Evolutionary conservation across 2,888 invertebrate genomes (phyloP).

Genomic region (Mythimna loreyi): DNA sequence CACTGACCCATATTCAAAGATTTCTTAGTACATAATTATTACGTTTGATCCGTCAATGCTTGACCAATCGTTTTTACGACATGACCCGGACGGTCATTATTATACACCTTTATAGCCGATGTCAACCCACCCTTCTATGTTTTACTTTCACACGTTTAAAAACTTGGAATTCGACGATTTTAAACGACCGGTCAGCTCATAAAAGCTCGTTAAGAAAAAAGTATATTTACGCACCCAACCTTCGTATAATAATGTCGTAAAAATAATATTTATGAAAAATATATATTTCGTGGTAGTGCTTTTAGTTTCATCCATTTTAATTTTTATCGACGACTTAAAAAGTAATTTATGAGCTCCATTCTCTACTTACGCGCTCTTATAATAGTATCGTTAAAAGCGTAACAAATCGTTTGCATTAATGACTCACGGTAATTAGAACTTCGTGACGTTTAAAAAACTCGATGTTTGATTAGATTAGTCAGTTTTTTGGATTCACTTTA

Average conservation of each 20-base stretch:
- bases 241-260: constrained; percentile 88
- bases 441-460: constrained; percentile 71
- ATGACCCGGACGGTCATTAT: constrained; percentile 79
- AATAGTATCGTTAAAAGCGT: constrained; percentile 61
- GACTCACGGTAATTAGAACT: constrained; percentile 72
- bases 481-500: constrained; percentile 68
- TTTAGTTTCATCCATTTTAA: constrained; percentile 64
- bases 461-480: constrained; percentile 71
- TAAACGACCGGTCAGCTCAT: constrained; percentile 82
- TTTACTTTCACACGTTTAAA: constrained; percentile 89
- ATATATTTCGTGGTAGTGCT: constrained; percentile 54
- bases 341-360: constrained; percentile 60
- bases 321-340: constrained; percentile 65
- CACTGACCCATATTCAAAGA: constrained; percentile 84
- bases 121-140: constrained; percentile 80
- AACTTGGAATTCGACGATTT: constrained; percentile 82
- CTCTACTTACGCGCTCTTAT: constrained; percentile 53
- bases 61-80: constrained; percentile 87
- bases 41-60: constrained; percentile 82
- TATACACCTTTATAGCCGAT: constrained; percentile 76
- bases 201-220: constrained; percentile 78
- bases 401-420: constrained; percentile 65
- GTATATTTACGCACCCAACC: constrained; percentile 70
- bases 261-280: constrained; percentile 81
- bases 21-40: constrained; percentile 77